Percentiles rank a stretch among this genome's conserved stretches.
These are phyloP conservation scores for Ctenosaura bakeri DNA, from an alignment of 2,797 vertebrate genomes.

Conservation along the genomic window DNA sequence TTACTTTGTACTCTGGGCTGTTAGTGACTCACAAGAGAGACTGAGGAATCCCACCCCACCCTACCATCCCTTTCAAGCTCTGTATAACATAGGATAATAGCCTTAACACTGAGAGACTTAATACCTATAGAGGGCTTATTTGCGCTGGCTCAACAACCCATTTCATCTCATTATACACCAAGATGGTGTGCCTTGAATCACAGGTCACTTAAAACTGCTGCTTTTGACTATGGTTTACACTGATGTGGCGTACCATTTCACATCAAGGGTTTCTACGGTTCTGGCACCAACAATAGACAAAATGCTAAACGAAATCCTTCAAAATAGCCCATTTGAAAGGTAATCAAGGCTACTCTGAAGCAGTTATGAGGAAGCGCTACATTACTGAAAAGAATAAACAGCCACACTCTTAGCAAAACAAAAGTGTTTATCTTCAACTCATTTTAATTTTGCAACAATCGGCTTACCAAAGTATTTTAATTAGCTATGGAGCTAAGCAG, in stretches of 20 bases:
- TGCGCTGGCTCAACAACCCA: neutral
- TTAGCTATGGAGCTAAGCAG: neutral
- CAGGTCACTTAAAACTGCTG: constrained; percentile 26
- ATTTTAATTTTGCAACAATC: neutral
- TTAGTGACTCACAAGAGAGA: constrained; percentile 57
- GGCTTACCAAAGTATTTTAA: neutral
- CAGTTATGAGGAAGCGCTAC: neutral
- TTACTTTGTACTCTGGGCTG: constrained; percentile 51
- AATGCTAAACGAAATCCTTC: neutral
- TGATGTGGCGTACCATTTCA: neutral
- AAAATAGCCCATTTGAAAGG: neutral
- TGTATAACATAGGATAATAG: constrained; percentile 51
- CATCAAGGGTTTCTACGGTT: neutral
- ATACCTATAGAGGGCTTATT: constrained; percentile 26
- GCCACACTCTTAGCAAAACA: neutral
- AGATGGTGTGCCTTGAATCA: neutral
- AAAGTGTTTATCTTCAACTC: neutral
- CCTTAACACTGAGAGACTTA: constrained; percentile 48
- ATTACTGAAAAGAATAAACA: neutral
- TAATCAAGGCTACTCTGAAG: neutral
- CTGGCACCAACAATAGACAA: neutral
- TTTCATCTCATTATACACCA: constrained; percentile 30
- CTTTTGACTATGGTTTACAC: neutral
- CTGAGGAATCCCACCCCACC: neutral
- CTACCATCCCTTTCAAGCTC: constrained; percentile 28